Evolutionary conservation across 2,113 vertebrate genomes (phyloP), one percentile per base, ranked within the genome.

Genomic region (Thryonomys swinderianus): DNA sequence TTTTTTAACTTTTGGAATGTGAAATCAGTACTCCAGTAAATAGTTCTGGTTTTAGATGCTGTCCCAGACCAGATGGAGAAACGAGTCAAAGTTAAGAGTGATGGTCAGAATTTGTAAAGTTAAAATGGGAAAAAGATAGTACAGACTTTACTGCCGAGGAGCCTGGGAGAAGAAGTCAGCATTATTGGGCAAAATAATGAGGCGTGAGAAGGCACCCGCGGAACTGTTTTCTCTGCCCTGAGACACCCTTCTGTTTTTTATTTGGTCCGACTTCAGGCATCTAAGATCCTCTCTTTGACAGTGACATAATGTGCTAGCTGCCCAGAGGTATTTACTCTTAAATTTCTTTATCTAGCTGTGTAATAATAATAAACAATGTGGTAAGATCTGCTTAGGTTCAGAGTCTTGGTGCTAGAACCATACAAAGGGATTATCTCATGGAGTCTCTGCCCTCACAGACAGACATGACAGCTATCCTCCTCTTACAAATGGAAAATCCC

Each of bases 41-140:
- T 45, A 90, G 62, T 90, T 85, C 66, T 90, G 30, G 73, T 82
- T 86, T 85, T 34, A 80, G 40, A 86, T 59, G 55, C 30, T 84
- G 20, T 90, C 20, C 14, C 7, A 30, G 27, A 51, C 11, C 82
- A 32, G 45, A 23, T 18, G 62, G 37, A 5, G 10, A 71, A 34
- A 69, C 64, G 25, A 92, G 45, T 53, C 61, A 71, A 82, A 91
- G 34, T 20, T 3, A 78, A 92, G 53, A 88, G n/a, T n/a, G n/a
- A 88, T 79, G 12, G 34, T 18, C 18, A 57, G 23, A 48, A 71
- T 59, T 87, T 37, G 16, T 57, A 57, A 57, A 57, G 55, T 66
- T 3, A 67, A 85, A 91, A 62, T 66, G 62, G 83, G 73, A 88
- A 67, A 79, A 85, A 48, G 1, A 62, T 13, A n/a, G 4, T 3